A percentile compares a stretch with the other conserved stretches of the same genome.
Evolutionary conservation across 35 echinoderm and acorn worm genomes (phyloP).

Genomic region (Lytechinus pictus): DNA sequence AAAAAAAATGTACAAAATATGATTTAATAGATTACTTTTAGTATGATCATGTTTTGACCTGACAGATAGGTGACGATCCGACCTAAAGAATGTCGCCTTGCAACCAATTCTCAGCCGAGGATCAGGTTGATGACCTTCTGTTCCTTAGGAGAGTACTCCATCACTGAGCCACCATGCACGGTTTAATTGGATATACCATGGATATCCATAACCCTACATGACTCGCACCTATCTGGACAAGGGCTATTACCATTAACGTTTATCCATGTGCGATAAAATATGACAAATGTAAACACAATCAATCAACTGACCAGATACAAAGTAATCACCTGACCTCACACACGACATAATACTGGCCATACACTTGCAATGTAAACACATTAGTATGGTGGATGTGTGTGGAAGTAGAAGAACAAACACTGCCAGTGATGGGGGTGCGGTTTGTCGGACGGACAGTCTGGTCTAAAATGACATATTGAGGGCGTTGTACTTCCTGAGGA

Average conservation of each 20-base stretch:
- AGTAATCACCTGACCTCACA: neutral
- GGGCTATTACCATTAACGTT: neutral
- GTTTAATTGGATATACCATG: neutral
- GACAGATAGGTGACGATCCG: too few species aligned
- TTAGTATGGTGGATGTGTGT: neutral
- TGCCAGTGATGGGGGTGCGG: neutral
- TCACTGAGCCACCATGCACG: too few species aligned
- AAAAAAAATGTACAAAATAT: too few species aligned
- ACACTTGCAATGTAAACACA: neutral
- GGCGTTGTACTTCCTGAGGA: conserved; percentile 76
- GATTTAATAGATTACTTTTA: too few species aligned
- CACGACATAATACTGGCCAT: neutral
- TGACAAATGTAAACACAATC: neutral
- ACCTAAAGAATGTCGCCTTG: too few species aligned
- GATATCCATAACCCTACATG: neutral
- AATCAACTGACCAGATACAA: too few species aligned
- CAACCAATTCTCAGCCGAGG: too few species aligned
- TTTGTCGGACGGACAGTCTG: neutral
- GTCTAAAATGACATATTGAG: conserved; percentile 67
- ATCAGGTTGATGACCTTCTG: too few species aligned
- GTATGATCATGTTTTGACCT: too few species aligned
- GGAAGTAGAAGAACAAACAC: neutral
- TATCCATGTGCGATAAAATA: neutral
- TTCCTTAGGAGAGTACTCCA: too few species aligned
- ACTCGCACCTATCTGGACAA: neutral